These are phyloP conservation scores for Argentina silus DNA, from an alignment of 2,797 vertebrate genomes.

Conservation along the genomic window DNA sequence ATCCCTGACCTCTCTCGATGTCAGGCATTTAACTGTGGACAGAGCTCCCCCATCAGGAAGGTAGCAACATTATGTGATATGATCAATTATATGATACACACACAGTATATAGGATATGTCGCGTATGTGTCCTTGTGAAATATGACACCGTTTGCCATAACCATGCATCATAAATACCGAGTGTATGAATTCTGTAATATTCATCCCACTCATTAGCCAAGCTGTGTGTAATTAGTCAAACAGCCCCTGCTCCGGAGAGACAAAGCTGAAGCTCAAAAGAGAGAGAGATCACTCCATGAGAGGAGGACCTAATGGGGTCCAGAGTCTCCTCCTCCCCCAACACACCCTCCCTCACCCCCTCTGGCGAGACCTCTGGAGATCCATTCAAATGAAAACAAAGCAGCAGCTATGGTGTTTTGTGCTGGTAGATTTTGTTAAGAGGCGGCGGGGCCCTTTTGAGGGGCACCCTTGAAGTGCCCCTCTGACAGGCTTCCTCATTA, in stretches of 20 bases:
- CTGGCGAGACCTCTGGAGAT: slow-evolving; percentile 37
- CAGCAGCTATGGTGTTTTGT: slow-evolving; percentile 29
- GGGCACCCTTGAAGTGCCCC: slow-evolving; percentile 66
- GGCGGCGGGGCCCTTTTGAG: slow-evolving; percentile 54
- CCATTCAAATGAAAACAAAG: slow-evolving; percentile 50
- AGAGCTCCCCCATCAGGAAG: slow-evolving; percentile 62
- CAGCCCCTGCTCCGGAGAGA: too few species aligned
- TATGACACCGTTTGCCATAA: too few species aligned
- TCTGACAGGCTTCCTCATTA: slow-evolving; percentile 75
- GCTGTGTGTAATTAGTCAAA: too few species aligned
- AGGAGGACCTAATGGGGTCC: not conserved
- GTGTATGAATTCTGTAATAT: too few species aligned
- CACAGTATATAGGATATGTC: slow-evolving; percentile 6
- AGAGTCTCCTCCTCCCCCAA: not conserved
- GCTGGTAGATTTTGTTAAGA: slow-evolving; percentile 45
- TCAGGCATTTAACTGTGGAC: slow-evolving; percentile 38
- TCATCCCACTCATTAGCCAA: too few species aligned
- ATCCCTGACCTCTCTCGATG: slow-evolving; percentile 49
- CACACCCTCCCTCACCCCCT: not conserved
- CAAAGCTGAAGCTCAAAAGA: too few species aligned
- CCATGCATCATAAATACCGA: too few species aligned
- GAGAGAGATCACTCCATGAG: too few species aligned
- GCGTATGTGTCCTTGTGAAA: slow-evolving; percentile 16
- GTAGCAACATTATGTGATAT: slow-evolving; percentile 17
- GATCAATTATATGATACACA: not conserved